Conservation (phyloP, 92 coral and sea anemone species). For the Siderastrea siderea region DNA sequence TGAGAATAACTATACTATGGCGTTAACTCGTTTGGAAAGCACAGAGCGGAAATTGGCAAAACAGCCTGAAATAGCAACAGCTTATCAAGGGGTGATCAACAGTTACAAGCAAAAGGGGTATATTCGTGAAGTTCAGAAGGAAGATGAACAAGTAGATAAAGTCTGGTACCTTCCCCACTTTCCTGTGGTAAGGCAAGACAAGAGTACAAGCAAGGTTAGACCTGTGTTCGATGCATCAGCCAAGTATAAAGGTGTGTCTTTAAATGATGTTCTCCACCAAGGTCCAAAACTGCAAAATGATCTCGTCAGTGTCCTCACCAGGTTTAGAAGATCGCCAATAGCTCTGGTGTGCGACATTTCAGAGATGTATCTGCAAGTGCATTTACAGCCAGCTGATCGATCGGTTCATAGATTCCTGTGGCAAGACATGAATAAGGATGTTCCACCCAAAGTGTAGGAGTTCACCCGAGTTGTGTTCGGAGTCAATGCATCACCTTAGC, state of each 20-base stretch:
- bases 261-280: slow-evolving; percentile 53
- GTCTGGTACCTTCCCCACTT: slow-evolving; percentile 4
- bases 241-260: slow-evolving; percentile 38
- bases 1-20: slow-evolving; percentile 19
- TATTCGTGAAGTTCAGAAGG: neutral
- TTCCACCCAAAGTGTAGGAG: slow-evolving; percentile 20
- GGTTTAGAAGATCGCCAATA: neutral
- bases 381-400: neutral
- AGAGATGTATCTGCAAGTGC: neutral
- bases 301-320: neutral
- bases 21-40: slow-evolving; percentile 16
- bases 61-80: slow-evolving; percentile 23
- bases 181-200: neutral
- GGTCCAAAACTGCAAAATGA: slow-evolving; percentile 62
- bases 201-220: slow-evolving; percentile 9
- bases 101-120: neutral
- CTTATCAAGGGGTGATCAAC: neutral
- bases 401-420: slow-evolving; percentile 1
- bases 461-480: neutral
- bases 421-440: neutral
- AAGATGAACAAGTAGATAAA: neutral
- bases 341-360: neutral
- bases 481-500: slow-evolving; percentile 8
- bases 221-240: slow-evolving; percentile 11
- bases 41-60: slow-evolving; percentile 29